phyloP scores from a whole-genome alignment of 2,113 vertebrate genomes.

The Hemichromis elongatus region DNA sequence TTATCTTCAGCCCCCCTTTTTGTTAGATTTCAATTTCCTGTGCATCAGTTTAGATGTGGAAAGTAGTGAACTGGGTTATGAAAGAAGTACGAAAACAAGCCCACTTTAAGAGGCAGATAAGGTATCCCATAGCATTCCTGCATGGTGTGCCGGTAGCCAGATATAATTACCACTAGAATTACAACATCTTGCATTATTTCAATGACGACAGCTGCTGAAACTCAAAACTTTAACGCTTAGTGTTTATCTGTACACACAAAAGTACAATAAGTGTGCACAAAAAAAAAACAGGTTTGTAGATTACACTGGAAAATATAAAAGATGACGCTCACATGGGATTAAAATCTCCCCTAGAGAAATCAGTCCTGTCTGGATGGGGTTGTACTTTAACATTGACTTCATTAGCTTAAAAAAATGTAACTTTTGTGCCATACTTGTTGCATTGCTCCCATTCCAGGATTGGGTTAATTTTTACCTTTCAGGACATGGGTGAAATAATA shows the following conservation, averaged over 20 bases:
- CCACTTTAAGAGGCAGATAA: neutral
- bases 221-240: neutral
- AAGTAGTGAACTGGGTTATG: neutral
- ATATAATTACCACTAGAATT: neutral
- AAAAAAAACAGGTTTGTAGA: neutral
- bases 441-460: conserved; percentile 44
- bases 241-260: neutral
- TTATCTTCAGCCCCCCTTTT: neutral
- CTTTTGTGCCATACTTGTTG: neutral
- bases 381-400: neutral
- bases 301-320: neutral
- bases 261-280: neutral
- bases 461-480: conserved; percentile 1
- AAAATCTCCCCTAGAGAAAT: neutral
- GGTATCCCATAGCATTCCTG: neutral
- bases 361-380: conserved; percentile 6
- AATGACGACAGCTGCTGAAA: neutral
- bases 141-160: neutral
- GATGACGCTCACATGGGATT: neutral
- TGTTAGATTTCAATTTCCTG: neutral
- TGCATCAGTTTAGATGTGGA: neutral
- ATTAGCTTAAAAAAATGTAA: neutral
- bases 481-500: conserved; percentile 20
- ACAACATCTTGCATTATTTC: neutral
- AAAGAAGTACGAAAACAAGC: neutral